Evolutionary conservation across 1,140 invertebrate species (phyloP).

Genomic region (Latrodectus geometricus): DNA sequence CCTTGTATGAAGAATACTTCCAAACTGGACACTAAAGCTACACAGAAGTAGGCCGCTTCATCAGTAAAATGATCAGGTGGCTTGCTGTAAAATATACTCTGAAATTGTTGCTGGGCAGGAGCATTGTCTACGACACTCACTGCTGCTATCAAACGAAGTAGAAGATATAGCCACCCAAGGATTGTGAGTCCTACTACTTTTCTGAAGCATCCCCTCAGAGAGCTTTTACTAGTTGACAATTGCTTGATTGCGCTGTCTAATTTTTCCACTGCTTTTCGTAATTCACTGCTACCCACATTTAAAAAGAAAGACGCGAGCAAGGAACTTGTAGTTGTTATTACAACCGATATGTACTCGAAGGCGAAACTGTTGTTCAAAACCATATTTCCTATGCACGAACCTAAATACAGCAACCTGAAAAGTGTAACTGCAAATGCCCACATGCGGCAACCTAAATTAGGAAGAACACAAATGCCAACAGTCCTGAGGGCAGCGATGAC

Average conservation of each 20-base stretch:
- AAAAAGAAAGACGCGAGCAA: conserved; percentile 34
- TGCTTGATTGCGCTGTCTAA: conserved; percentile 53
- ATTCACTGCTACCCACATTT: not conserved
- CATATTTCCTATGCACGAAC: conserved; percentile 39
- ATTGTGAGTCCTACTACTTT: conserved; percentile 38
- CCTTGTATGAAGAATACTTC: conserved; percentile 62
- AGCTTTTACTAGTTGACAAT: conserved; percentile 13
- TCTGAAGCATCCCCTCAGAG: conserved; percentile 19
- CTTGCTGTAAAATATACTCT: conserved; percentile 44
- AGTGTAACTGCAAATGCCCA: conserved; percentile 43
- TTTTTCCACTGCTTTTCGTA: conserved; percentile 32
- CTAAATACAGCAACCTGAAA: conserved; percentile 42
- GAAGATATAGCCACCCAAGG: conserved; percentile 52
- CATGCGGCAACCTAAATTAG: conserved; percentile 21
- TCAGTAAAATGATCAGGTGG: conserved; percentile 32
- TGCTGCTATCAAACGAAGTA: conserved; percentile 35
- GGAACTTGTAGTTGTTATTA: conserved; percentile 37
- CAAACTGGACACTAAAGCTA: conserved; percentile 37
- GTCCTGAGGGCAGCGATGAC: conserved; percentile 30
- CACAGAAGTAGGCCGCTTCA: conserved; percentile 29
- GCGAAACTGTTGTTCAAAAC: conserved; percentile 45
- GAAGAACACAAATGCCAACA: conserved; percentile 50
- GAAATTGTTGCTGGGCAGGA: conserved; percentile 40
- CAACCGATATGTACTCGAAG: conserved; percentile 57
- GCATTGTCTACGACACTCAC: conserved; percentile 51